Evolutionary conservation across 1,140 invertebrate genomes (phyloP).

Genomic region (Psilanteris sp.): DNA sequence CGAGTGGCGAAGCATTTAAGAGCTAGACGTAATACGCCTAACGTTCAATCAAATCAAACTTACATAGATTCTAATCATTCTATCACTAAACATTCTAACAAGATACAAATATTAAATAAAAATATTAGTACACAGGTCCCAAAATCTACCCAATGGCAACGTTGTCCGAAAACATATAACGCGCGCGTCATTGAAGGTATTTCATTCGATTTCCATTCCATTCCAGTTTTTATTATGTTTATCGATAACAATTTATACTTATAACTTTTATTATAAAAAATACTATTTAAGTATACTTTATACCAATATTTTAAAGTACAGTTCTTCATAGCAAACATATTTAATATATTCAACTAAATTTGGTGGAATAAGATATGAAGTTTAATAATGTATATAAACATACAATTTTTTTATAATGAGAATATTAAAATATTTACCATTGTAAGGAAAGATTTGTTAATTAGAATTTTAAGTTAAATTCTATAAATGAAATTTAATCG

Average conservation of each 20-base stretch:
- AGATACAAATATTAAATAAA: slow-evolving; percentile 72
- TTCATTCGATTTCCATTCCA: slow-evolving; percentile 55
- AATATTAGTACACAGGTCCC: slow-evolving; percentile 47
- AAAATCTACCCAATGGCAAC: slow-evolving; percentile 71
- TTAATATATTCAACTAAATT: no score
- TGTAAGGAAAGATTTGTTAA: no score
- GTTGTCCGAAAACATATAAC: slow-evolving; percentile 74
- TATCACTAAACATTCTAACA: slow-evolving; percentile 68
- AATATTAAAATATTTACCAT: no score
- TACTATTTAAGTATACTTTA: slow-evolving; percentile 5
- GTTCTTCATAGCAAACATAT: no score
- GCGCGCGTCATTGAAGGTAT: slow-evolving; percentile 75
- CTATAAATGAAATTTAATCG: no score
- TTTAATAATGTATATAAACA: no score
- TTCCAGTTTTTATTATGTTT: slow-evolving; percentile 51
- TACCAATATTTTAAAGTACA: no score
- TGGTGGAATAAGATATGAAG: no score
- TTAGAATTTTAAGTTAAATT: slow-evolving; percentile 9
- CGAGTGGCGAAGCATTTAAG: slow-evolving; percentile 73
- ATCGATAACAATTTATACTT: no score
- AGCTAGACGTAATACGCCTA: slow-evolving; percentile 70
- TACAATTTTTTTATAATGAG: no score
- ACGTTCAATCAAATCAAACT: slow-evolving; percentile 68
- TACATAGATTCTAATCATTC: slow-evolving; percentile 67
- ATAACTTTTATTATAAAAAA: slow-evolving; percentile 32